These are phyloP conservation scores for Anoura caudifer DNA, from an alignment of 2,113 vertebrate species.

Conservation along the genomic window DNA sequence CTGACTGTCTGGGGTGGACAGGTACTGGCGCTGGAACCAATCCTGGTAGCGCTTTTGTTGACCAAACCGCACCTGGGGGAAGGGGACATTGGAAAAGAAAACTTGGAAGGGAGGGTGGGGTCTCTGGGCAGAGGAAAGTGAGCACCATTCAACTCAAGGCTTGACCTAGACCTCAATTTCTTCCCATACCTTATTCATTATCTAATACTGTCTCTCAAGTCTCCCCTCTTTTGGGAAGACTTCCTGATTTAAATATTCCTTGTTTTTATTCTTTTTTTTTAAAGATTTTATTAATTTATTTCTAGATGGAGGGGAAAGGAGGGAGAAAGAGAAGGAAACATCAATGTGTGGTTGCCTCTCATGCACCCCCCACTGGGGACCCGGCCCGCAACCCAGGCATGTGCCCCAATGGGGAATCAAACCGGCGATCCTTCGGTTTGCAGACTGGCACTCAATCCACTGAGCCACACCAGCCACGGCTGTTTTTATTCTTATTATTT, in stretches of 20 bases:
- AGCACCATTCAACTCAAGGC: background rate
- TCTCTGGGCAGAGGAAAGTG: background rate
- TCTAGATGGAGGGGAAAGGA: no score
- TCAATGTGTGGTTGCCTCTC: no score
- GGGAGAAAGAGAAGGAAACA: no score
- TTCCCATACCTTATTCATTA: background rate
- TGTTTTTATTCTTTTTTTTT: background rate
- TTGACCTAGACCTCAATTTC: background rate
- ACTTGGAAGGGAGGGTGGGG: background rate
- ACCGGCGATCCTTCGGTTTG: no score
- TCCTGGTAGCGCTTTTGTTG: constrained; percentile 98
- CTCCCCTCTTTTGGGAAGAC: background rate
- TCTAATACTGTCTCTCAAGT: background rate
- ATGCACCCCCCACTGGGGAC: no score
- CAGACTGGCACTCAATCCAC: no score
- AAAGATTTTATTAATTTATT: no score
- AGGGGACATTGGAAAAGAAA: background rate
- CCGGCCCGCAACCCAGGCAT: no score
- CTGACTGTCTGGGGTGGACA: constrained; percentile 95
- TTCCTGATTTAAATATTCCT: background rate
- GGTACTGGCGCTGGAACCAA: constrained; percentile 97
- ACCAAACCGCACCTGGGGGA: constrained; percentile 90
- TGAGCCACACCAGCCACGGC: no score
- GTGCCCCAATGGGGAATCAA: no score
- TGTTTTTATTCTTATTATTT: no score